Evolutionary conservation across 2,888 invertebrate genomes (phyloP).

Genomic region (Drosophila stalkeri): DNA sequence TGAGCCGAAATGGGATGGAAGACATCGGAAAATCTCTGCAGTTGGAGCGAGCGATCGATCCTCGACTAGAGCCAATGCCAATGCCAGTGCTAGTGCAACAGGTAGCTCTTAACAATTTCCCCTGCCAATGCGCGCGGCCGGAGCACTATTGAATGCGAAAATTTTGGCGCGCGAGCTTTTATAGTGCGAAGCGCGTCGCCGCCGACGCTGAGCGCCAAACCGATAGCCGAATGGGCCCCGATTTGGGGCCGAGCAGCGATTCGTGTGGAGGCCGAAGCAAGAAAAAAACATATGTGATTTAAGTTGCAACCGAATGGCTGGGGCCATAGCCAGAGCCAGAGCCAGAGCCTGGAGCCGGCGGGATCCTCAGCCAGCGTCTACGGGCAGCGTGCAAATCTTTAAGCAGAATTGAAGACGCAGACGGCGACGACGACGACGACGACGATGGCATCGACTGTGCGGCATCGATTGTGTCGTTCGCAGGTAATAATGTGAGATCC

Average conservation of each 20-base stretch:
- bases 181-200: slow-evolving; percentile 67
- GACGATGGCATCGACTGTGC: slow-evolving; percentile 44
- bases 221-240: slow-evolving; percentile 50
- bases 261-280: slow-evolving; percentile 35
- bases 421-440: slow-evolving; percentile 18
- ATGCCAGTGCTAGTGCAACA: slow-evolving; percentile 56
- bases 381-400: slow-evolving; percentile 61
- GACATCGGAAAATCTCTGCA: slow-evolving; percentile 56
- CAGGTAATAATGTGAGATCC: slow-evolving; percentile 81
- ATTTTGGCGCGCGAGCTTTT: slow-evolving; percentile 83
- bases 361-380: slow-evolving; percentile 32
- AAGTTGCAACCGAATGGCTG: slow-evolving; percentile 46
- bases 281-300: slow-evolving; percentile 63
- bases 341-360: slow-evolving; percentile 32
- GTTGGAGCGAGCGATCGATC: slow-evolving; percentile 48
- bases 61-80: slow-evolving; percentile 28
- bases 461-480: slow-evolving; percentile 81
- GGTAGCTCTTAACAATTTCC: slow-evolving; percentile 57
- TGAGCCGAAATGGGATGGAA: slow-evolving; percentile 32
- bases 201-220: slow-evolving; percentile 51
- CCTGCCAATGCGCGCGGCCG: slow-evolving; percentile 50
- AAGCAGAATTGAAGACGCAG: slow-evolving; percentile 67
- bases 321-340: slow-evolving; percentile 1
- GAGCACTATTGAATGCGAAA: slow-evolving; percentile 58
- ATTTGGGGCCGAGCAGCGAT: slow-evolving; percentile 44